phyloP scores from a whole-genome alignment of 2,113 vertebrate genomes.

The Limnothrissa miodon region DNA sequence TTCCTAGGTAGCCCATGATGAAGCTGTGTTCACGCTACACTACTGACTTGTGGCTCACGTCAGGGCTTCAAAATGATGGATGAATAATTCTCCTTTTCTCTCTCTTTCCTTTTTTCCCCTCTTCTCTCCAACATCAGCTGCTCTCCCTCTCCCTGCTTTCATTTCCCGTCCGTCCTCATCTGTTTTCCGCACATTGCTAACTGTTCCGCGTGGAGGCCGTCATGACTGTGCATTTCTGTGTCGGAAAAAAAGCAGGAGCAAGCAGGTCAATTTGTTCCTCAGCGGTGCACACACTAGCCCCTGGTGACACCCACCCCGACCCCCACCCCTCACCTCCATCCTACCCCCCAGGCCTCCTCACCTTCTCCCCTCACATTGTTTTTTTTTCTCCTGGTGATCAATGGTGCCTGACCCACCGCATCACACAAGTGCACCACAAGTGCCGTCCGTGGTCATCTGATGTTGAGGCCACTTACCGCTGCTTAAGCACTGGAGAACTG shows the following conservation, averaged over 20 bases:
- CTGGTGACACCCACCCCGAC: slow-evolving; percentile 30
- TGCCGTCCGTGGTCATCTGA: not conserved
- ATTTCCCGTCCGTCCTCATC: not conserved
- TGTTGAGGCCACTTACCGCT: not conserved
- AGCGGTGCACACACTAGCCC: not conserved
- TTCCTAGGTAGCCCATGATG: slow-evolving; percentile 31
- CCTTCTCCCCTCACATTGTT: not conserved
- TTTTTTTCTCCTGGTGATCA: slow-evolving; percentile 33
- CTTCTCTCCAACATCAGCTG: not conserved
- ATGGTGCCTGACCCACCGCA: slow-evolving; percentile 50
- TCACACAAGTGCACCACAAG: slow-evolving; percentile 33
- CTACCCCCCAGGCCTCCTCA: slow-evolving; percentile 16
- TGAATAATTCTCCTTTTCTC: slow-evolving; percentile 12
- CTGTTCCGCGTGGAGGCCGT: slow-evolving; percentile 17
- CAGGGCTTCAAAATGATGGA: not conserved
- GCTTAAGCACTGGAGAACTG: not conserved
- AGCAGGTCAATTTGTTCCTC: slow-evolving; percentile 52
- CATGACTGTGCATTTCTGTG: slow-evolving; percentile 42
- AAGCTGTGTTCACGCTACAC: slow-evolving; percentile 42
- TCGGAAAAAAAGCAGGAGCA: slow-evolving; percentile 39
- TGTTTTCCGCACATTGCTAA: not conserved
- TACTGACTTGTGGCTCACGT: slow-evolving; percentile 45
- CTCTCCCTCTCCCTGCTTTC: not conserved
- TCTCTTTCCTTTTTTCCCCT: not conserved
- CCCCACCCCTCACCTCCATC: slow-evolving; percentile 34